A percentile compares a stretch with the other conserved stretches of the same genome.
Conservation (phyloP, 2,888 invertebrate genomes). For the Pecten maximus region DNA sequence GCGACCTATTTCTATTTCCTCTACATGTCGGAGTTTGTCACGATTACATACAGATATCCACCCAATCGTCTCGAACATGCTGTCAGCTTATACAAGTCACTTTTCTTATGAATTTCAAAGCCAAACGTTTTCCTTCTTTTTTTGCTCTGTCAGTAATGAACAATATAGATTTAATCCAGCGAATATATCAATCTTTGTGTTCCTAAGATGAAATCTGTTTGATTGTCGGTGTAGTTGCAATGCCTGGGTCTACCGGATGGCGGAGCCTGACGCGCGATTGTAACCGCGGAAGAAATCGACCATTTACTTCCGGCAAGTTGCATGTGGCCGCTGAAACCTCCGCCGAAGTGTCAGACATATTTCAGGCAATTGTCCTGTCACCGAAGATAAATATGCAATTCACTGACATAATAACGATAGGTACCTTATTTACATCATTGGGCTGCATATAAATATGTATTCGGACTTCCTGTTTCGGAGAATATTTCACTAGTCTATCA, state of each 20-base stretch:
- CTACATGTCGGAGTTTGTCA: not conserved
- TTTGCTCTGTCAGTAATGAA: not conserved
- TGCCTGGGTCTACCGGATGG: constrained; percentile 16
- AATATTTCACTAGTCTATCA: not conserved
- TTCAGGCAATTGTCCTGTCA: constrained; percentile 21
- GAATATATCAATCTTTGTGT: not conserved
- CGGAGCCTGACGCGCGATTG: not conserved
- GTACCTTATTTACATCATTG: not conserved
- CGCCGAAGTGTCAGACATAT: constrained; percentile 22
- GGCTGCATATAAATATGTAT: constrained; percentile 14
- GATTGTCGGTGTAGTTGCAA: not conserved
- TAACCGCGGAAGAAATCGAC: constrained; percentile 20
- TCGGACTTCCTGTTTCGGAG: not conserved
- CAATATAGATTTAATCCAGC: not conserved
- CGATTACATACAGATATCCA: not conserved
- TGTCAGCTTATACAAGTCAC: not conserved
- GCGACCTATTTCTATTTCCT: constrained; percentile 4
- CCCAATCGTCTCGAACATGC: not conserved
- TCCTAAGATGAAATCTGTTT: not conserved
- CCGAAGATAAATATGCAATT: constrained; percentile 14
- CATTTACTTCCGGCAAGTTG: constrained; percentile 24
- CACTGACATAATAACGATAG: not conserved
- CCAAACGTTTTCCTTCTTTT: not conserved
- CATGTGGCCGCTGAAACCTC: constrained; percentile 15
- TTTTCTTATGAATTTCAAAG: constrained; percentile 6